phyloP scores from a whole-genome alignment of 2,113 vertebrate genomes.

The Laticauda laticaudata region DNA sequence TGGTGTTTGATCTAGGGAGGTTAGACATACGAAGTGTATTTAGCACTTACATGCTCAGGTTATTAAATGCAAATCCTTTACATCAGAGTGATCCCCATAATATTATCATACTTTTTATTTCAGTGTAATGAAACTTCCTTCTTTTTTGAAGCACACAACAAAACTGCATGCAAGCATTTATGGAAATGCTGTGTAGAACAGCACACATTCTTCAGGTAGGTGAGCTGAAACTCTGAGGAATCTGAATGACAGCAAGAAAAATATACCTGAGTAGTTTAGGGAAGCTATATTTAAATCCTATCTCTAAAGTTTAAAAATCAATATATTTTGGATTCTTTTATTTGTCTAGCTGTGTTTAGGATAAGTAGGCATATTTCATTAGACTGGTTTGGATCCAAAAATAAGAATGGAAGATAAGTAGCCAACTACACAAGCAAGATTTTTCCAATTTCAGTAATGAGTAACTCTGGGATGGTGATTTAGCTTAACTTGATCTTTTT shows the following conservation, averaged over 20 bases:
- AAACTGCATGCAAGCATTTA: constrained; percentile 83
- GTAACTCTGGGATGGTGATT: neutral
- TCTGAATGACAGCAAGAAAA: neutral
- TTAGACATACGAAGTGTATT: neutral
- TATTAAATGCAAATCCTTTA: neutral
- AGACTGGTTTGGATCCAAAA: neutral
- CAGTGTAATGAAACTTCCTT: constrained; percentile 90
- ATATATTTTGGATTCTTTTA: neutral
- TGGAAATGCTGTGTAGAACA: constrained; percentile 91
- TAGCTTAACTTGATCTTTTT: neutral
- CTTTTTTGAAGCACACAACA: constrained; percentile 84
- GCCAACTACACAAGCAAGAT: neutral
- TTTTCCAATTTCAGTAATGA: neutral
- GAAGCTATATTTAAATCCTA: neutral
- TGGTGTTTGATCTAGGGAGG: neutral
- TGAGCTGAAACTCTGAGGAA: neutral
- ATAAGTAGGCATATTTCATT: neutral
- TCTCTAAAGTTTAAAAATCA: neutral
- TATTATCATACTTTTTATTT: constrained; percentile 33
- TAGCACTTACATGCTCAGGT: neutral
- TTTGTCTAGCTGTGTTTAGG: neutral
- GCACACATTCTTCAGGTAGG: constrained; percentile 88
- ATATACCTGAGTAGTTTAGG: neutral
- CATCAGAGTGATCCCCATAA: neutral
- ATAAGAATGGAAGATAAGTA: neutral